phyloP scores from a whole-genome alignment of 2,113 vertebrate species.

The Oreochromis tanganicae region DNA sequence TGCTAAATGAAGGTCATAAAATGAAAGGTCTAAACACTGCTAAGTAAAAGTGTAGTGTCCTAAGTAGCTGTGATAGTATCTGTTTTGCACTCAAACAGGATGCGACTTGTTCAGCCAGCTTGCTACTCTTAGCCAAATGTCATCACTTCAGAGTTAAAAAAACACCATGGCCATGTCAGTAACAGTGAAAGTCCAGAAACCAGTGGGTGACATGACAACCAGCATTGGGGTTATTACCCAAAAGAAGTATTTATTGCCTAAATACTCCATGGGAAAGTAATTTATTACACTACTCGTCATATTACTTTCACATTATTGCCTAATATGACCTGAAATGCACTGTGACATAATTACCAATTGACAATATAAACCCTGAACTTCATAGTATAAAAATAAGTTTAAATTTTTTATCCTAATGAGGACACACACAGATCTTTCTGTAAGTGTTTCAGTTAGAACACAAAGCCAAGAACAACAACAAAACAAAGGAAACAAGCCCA shows the following conservation, averaged over 20 bases:
- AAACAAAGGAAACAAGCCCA: background rate
- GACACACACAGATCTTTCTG: fast-evolving
- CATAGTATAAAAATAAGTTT: background rate
- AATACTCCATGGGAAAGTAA: background rate
- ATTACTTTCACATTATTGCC: background rate
- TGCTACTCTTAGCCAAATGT: background rate
- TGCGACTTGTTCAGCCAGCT: background rate
- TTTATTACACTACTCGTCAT: background rate
- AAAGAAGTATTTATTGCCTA: background rate
- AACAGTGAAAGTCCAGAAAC: background rate
- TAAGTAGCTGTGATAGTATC: background rate
- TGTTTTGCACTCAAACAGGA: background rate
- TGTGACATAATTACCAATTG: background rate
- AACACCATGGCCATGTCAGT: background rate
- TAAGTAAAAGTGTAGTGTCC: background rate
- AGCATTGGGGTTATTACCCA: background rate
- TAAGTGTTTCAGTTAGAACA: background rate
- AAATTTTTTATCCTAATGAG: fast-evolving
- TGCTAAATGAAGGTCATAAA: background rate
- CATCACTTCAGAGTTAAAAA: background rate
- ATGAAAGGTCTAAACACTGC: background rate
- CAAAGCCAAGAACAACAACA: background rate
- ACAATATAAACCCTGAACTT: background rate
- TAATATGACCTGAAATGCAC: background rate
- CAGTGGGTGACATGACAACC: background rate